Evolutionary conservation across 2,888 invertebrate species (phyloP), one percentile per base, ranked within the genome.

Genomic region (Drosophila subquinaria): DNA sequence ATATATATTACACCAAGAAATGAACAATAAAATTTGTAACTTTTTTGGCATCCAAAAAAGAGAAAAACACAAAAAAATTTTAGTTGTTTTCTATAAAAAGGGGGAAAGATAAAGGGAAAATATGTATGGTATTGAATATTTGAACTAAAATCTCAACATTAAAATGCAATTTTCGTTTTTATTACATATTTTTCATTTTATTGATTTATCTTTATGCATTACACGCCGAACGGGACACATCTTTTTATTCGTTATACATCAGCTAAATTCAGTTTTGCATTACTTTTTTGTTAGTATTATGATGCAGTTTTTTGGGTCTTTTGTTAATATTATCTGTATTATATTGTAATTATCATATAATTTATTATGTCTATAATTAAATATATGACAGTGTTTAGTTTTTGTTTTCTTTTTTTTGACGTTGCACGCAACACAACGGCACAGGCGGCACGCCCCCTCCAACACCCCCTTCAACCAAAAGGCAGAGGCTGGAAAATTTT

Each of bases 21-120:
- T 56, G 85, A 65, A 85, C 77, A 83, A 88, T 88, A 83, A 82
- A 69, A 55, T 63, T 73, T 73, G 64, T 47, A 74, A 85, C 88
- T 83, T 83, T 83, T 83, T 83, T 83, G 83, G 86, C 57, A 88
- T 85, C 83, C 88, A 80, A 88, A 75, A 73, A 73, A 85, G 88
- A 74, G 61, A 82, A 83, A 86, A 81, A 69, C 64, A 70, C 50
- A 71, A 61, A 73, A 45, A 65, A 59, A 11, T 35, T 27, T 1
- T 5, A 27, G 5, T 27, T 6, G 27, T 27, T 27, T 27, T 57
- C 48, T 57, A 1, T n/a, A 42, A 4, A 15, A 36, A 59, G 23
- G n/a, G n/a, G 47, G 20, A 20, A 13, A 1, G 4, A 6, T 20
- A 43, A n/a, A 3, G n/a, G 6, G 2, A 38, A n/a, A 38, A 38